Conservation (phyloP, 2,797 vertebrate genomes). For the Aeoliscus strigatus region DNA sequence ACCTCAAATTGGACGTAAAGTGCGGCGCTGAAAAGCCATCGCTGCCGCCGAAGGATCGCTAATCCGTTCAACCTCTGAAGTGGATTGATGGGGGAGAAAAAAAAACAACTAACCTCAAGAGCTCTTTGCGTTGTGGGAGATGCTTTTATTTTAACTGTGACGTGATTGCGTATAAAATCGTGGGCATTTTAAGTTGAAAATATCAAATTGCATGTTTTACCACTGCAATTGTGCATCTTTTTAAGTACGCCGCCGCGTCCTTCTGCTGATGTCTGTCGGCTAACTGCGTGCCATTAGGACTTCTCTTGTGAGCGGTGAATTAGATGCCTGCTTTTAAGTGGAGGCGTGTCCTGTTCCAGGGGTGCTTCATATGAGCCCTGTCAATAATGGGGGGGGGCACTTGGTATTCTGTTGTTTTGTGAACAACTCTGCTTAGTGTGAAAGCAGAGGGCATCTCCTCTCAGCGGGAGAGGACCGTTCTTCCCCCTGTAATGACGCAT, state of each 20-base stretch:
- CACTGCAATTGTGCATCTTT: constrained; percentile 54
- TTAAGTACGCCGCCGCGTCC: constrained; percentile 35
- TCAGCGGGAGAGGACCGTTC: constrained; percentile 74
- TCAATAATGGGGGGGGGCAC: constrained; percentile 57
- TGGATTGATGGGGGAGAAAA: constrained; percentile 52
- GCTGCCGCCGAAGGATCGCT: constrained; percentile 58
- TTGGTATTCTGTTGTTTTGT: constrained; percentile 73
- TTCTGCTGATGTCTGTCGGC: constrained; percentile 39
- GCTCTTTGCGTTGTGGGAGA: constrained; percentile 44
- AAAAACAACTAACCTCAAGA: constrained; percentile 54
- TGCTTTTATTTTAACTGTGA: constrained; percentile 2
- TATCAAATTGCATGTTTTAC: constrained; percentile 57
- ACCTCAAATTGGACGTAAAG: constrained; percentile 67
- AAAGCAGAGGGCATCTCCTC: constrained; percentile 75
- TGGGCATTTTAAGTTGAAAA: too few species aligned
- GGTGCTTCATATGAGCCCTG: constrained; percentile 49
- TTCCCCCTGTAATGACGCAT: constrained; percentile 73
- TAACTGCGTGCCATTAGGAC: constrained; percentile 52
- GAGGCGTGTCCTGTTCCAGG: constrained; percentile 58
- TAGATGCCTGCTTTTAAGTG: constrained; percentile 67
- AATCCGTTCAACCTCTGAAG: constrained; percentile 71
- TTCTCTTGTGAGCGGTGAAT: constrained; percentile 48
- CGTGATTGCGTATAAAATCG: too few species aligned
- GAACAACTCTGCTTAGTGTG: constrained; percentile 70
- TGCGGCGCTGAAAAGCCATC: constrained; percentile 55